phyloP scores from a whole-genome alignment of 1,140 invertebrate genomes.

The Metopolophium dirhodum region DNA sequence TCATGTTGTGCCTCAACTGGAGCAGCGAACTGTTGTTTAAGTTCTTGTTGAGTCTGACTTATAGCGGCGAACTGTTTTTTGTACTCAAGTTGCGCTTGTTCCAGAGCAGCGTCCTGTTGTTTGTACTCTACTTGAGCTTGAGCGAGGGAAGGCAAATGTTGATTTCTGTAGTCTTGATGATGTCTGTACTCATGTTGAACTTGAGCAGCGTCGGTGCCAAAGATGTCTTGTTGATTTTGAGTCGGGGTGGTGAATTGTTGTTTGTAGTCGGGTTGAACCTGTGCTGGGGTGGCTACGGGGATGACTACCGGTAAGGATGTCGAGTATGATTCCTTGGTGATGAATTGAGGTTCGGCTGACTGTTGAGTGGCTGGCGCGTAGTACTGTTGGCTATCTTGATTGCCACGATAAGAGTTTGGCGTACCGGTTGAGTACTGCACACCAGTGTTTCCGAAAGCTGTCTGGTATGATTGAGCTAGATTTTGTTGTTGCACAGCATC shows the following conservation, averaged over 20 bases:
- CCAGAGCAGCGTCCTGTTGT: not conserved
- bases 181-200: not conserved
- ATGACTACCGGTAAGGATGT: not conserved
- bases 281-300: not conserved
- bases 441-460: not conserved
- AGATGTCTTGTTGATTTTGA: not conserved
- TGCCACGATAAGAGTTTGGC: not conserved
- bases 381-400: not conserved
- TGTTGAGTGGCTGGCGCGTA: not conserved
- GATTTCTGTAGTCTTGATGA: not conserved
- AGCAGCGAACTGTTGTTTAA: not conserved
- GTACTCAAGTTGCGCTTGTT: not conserved
- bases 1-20: not conserved
- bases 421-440: slow-evolving; percentile 3
- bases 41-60: too few species aligned
- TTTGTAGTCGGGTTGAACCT: not conserved
- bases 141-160: not conserved
- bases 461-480: not conserved
- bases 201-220: not conserved
- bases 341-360: not conserved
- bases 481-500: not conserved
- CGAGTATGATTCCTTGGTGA: not conserved
- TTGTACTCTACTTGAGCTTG: not conserved
- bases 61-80: not conserved
- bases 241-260: not conserved